A percentile compares a stretch with the other conserved stretches of the same genome.
These are phyloP conservation scores for Gastrophysa polygoni DNA, from an alignment of 2,888 invertebrate species.

Conservation along the genomic window DNA sequence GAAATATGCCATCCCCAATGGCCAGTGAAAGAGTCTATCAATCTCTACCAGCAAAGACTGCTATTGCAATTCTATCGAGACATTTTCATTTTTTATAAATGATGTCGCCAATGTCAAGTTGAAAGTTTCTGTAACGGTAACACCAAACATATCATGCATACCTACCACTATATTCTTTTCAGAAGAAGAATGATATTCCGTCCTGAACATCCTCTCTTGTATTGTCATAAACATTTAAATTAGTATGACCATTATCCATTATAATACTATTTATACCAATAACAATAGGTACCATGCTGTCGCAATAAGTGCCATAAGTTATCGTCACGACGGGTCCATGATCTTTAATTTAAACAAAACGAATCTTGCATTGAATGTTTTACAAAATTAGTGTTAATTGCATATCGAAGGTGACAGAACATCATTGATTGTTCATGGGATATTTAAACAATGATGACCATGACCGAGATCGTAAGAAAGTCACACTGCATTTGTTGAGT, in stretches of 20 bases:
- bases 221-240: not conserved
- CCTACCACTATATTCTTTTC: no score
- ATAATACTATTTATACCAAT: not conserved
- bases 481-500: not conserved
- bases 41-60: no score
- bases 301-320: no score
- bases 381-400: not conserved
- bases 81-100: no score
- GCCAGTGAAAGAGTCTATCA: no score
- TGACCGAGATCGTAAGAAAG: not conserved
- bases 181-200: no score
- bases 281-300: not conserved
- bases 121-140: no score
- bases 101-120: no score
- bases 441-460: not conserved
- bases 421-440: not conserved
- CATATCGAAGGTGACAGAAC: not conserved
- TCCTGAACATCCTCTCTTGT: no score
- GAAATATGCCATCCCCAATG: no score
- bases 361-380: not conserved
- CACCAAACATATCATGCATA: no score
- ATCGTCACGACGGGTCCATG: not conserved
- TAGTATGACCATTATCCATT: not conserved
- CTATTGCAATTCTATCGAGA: no score
- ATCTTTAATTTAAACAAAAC: not conserved